These are phyloP conservation scores for Hoplias malabaricus DNA, from an alignment of 2,113 vertebrate genomes.

Conservation along the genomic window DNA sequence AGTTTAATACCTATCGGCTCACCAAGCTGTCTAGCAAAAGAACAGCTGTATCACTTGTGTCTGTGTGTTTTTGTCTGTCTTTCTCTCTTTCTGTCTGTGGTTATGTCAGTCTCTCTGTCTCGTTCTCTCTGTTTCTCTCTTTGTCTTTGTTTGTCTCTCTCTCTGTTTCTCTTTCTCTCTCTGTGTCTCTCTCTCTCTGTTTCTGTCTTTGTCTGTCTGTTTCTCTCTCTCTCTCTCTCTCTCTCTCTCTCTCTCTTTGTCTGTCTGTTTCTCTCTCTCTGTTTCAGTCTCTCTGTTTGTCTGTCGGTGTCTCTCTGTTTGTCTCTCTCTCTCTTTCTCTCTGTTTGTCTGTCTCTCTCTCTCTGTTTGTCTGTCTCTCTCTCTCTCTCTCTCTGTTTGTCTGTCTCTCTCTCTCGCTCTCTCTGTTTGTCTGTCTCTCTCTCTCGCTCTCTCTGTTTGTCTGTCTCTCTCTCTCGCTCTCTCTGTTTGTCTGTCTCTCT, in stretches of 20 bases:
- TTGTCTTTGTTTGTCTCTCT: background rate
- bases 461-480: background rate
- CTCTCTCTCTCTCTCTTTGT: background rate
- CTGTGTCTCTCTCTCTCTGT: background rate
- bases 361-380: background rate
- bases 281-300: too few relatives aligned
- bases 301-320: background rate
- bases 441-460: background rate
- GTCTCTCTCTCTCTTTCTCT: background rate
- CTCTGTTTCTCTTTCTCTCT: background rate
- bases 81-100: background rate
- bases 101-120: conserved; percentile 22
- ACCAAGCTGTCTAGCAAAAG: conserved; percentile 21
- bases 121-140: background rate
- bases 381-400: conserved; percentile 1
- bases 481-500: background rate
- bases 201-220: too few relatives aligned
- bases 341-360: background rate
- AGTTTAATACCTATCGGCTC: conserved; percentile 54
- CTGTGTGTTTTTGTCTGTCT: background rate
- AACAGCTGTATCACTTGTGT: conserved; percentile 49
- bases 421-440: background rate
- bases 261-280: background rate
- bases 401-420: background rate
- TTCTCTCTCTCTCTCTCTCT: background rate